Evolutionary conservation across 2,888 invertebrate genomes (phyloP), one percentile per base, ranked within the genome.

Genomic region (Prosopocoilus inquinatus): DNA sequence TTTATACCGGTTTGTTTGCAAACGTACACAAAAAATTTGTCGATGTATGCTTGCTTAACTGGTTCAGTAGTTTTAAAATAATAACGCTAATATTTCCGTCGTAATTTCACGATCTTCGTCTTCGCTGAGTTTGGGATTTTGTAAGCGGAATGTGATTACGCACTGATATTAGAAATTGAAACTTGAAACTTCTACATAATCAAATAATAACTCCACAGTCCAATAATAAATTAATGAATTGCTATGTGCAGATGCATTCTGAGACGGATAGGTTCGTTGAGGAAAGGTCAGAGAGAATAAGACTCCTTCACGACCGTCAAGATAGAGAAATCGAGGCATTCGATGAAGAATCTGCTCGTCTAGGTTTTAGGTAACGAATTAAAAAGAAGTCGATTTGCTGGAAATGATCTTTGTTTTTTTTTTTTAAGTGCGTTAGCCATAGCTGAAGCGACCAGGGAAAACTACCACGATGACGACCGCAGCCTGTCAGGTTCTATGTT

Each of bases 401-500:
- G 20, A 28, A 7, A 7, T 5, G 20, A 28, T 28, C 20, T 28
- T 28, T 28, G 4, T 58, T 59, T 28, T 28, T 28, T 58, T 59
- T 60, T 38, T 79, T 82, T 47, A 80, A 94, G 94, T 81, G 91
- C 93, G 61, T 82, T 95, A 81, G 93, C 94, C 70, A 90, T 96
- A 75, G 90, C 90, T 53, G 94, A 95, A 78, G 91, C 92, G 74
- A 91, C 94, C 68, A 87, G 91, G 71, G 93, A 94, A 78, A 86
- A 88, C 67, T 93, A 91, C 81, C 89, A 89, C 69, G 94, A 94
- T 68, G 94, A 93, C 77, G 95, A 94, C 77, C 89, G 89, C 72
- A 93, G 94, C 74, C 84, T 95, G 67, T 94, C 94, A 57, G 96
- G 96, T 70, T 95, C 95, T 69, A 92, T 95, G 90, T 83, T 92